phyloP scores from a whole-genome alignment of 2,797 vertebrate species.

The Alfaro cultratus region DNA sequence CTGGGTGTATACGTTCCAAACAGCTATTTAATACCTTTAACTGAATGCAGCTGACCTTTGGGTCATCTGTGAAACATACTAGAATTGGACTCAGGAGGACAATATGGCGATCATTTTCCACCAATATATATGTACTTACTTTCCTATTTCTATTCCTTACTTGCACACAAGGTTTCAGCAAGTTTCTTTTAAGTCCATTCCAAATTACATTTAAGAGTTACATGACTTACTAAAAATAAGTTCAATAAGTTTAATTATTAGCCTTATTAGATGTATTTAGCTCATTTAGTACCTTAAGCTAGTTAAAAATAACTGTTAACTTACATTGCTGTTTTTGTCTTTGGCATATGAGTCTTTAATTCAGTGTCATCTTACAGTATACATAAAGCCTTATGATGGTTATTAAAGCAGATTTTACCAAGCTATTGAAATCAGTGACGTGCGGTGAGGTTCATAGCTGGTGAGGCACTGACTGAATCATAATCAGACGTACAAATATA shows the following conservation, averaged over 20 bases:
- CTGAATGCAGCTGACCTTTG: conserved; percentile 28
- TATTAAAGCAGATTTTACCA: background rate
- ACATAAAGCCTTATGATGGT: background rate
- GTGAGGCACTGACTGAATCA: too few relatives aligned
- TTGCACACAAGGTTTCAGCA: background rate
- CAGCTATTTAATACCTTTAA: conserved; percentile 40
- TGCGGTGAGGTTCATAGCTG: too few relatives aligned
- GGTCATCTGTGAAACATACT: conserved; percentile 16
- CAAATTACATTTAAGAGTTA: background rate
- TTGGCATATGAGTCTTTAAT: background rate
- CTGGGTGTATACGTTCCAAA: conserved; percentile 35
- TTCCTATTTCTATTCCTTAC: conserved; percentile 11
- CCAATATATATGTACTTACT: conserved; percentile 4
- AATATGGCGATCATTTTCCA: conserved; percentile 17
- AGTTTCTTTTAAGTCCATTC: background rate
- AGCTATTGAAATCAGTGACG: too few relatives aligned
- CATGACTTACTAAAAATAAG: background rate
- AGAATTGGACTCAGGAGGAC: conserved; percentile 35
- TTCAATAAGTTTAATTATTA: background rate
- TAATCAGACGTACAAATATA: too few relatives aligned
- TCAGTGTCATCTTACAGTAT: background rate
- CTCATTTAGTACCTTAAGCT: background rate
- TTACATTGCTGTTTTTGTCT: background rate
- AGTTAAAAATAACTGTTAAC: background rate
- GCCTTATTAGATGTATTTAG: background rate